Evolutionary conservation across 2,888 invertebrate species (phyloP), one percentile per base, ranked within the genome.

Genomic region (Caradrina clavipalpis): DNA sequence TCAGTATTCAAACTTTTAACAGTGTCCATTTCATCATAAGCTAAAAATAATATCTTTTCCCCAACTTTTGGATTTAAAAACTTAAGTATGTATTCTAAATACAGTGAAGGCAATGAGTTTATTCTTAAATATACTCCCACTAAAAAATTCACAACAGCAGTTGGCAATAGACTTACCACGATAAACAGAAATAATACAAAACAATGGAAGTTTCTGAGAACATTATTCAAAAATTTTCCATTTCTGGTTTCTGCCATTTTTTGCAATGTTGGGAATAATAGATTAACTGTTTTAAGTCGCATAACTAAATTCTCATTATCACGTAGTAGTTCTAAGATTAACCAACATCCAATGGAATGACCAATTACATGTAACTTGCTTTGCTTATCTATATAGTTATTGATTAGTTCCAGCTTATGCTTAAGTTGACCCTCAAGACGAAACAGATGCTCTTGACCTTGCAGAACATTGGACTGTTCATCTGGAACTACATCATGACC

Each of bases 341-440:
- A 97, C 97, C 98, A 98, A 63, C 98, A 97, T 5, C 99, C 99
- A 87, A 99, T 98, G 0, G 99, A 99, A 96, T 99, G 99, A 2
- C 98, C 99, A 82, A 99, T 96, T 50, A 99, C 93, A 91, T 98
- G 97, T 51, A 99, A 90, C 88, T 96, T 97, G n/a, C 97, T 97
- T 86, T 97, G 96, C 76, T 96, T 91, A 65, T 98, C 98, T 77
- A 99, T 96, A 88, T 97, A 97, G 81, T 97, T 96, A 81, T 97
- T 95, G 68, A 99, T 97, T 88, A 99, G 98, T 68, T 97, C 96
- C 57, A 98, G 95, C 95, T 98, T 99, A 91, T 98, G 98, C 67
- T 97, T 89, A 62, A 98, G 91, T 96, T 99, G 99, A 42, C 98
- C 98, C 73, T 97, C 93, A 59, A 99, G 94, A 87, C 97, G 96